These are phyloP conservation scores for Nephrotoma appendiculata DNA, from an alignment of 2,888 invertebrate genomes.

Conservation along the genomic window DNA sequence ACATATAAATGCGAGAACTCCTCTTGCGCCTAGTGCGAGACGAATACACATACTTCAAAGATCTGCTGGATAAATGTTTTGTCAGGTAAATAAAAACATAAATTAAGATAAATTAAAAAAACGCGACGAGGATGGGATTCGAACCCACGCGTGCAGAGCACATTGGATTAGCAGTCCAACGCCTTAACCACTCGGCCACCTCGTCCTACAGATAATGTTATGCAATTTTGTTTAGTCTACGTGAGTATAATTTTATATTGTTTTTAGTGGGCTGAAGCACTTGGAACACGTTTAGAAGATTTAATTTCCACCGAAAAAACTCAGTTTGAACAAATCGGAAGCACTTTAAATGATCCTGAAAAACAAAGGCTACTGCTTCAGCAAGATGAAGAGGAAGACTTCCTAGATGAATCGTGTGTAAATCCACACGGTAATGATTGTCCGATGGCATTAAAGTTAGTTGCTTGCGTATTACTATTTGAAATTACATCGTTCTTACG, in stretches of 20 bases:
- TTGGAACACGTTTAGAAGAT: constrained; percentile 83
- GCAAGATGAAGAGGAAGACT: constrained; percentile 92
- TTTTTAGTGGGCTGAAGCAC: constrained; percentile 38
- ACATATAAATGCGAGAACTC: constrained; percentile 31
- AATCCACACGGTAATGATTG: constrained; percentile 64
- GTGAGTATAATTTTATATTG: background rate
- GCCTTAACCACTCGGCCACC: constrained; percentile 76
- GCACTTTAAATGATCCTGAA: constrained; percentile 55
- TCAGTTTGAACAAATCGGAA: constrained; percentile 49
- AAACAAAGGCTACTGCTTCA: constrained; percentile 64
- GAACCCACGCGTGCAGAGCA: constrained; percentile 75
- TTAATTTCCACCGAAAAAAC: constrained; percentile 70
- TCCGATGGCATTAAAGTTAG: constrained; percentile 73
- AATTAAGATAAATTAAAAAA: constrained; percentile 23
- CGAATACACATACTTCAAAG: constrained; percentile 63
- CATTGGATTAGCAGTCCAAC: constrained; percentile 76
- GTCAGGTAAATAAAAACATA: constrained; percentile 41
- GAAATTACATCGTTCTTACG: constrained; percentile 95
- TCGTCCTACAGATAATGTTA: constrained; percentile 36
- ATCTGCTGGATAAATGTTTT: constrained; percentile 91
- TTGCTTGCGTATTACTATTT: constrained; percentile 86
- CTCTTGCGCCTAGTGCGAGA: constrained; percentile 40
- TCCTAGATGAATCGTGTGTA: constrained; percentile 70
- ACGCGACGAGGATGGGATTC: constrained; percentile 63
- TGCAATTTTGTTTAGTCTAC: background rate